A percentile compares a stretch with the other conserved stretches of the same genome.
phyloP scores from a whole-genome alignment of 2,113 vertebrate species.

The Otocyon megalotis region DNA sequence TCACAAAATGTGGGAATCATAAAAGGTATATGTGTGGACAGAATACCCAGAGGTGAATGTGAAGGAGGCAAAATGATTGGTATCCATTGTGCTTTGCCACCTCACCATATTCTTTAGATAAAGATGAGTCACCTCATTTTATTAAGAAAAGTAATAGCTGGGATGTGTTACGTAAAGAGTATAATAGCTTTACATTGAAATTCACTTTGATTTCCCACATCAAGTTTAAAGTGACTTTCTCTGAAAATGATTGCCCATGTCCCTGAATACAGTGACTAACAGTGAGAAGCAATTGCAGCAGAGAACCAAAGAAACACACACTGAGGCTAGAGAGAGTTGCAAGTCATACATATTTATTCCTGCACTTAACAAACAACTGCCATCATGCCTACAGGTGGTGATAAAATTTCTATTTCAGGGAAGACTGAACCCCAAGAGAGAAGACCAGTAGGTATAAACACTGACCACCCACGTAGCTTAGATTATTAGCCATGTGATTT shows the following conservation, averaged over 20 bases:
- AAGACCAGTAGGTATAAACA: background rate
- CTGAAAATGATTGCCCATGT: conserved; percentile 7
- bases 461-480: background rate
- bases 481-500: background rate
- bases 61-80: background rate
- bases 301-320: background rate
- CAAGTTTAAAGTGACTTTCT: conserved; percentile 36
- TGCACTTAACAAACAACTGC: background rate
- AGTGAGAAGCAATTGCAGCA: background rate
- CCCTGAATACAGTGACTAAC: background rate
- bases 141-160: background rate
- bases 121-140: conserved; percentile 41
- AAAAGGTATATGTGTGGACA: background rate
- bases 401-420: background rate
- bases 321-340: background rate
- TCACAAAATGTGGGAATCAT: background rate
- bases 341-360: background rate
- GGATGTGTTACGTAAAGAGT: background rate
- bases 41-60: background rate
- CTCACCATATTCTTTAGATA: background rate
- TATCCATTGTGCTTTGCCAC: background rate
- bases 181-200: background rate
- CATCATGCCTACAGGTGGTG: background rate
- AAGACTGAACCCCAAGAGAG: background rate
- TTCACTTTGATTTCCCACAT: conserved; percentile 36